These are phyloP conservation scores for Trididemnum miniatum DNA, from an alignment of 23 tunicate genomes.

Conservation along the genomic window DNA sequence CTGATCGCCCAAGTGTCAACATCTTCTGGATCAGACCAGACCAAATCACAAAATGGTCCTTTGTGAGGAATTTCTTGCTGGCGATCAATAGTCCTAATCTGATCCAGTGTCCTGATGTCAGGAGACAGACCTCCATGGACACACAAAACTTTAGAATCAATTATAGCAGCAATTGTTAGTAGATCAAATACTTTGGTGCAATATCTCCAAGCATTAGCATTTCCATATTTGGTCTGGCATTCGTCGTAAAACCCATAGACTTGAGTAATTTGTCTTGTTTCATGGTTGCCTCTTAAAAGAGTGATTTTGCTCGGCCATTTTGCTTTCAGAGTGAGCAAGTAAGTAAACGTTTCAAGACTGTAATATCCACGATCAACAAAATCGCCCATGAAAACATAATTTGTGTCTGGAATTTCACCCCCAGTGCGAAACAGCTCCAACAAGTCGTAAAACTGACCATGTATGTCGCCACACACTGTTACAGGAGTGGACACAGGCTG, in stretches of 20 bases:
- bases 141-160: constrained; percentile 87
- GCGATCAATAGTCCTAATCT: constrained; percentile 91
- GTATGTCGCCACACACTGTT: constrained; percentile 98
- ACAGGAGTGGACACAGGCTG: constrained; percentile 99
- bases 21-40: constrained; percentile 99
- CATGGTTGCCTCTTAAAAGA: constrained; percentile 92
- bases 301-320: constrained; percentile 89
- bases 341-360: constrained; percentile 95
- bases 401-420: constrained; percentile 96
- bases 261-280: constrained; percentile 96
- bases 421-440: constrained; percentile 92
- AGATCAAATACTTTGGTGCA: constrained; percentile 98
- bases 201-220: constrained; percentile 97
- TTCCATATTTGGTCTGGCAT: constrained; percentile 92
- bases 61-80: constrained; percentile 97
- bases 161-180: constrained; percentile 92
- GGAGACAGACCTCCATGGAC: constrained; percentile 98
- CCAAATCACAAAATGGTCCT: constrained; percentile 95
- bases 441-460: constrained; percentile 99
- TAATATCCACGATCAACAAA: constrained; percentile 97
- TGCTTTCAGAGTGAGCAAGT: constrained; percentile 80
- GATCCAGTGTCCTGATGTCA: constrained; percentile 89
- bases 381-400: constrained; percentile 97
- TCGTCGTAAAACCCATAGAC: constrained; percentile 99
- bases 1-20: constrained; percentile 87